Conservation (phyloP, 2,888 invertebrate genomes). For the Lepidonotus clava region DNA sequence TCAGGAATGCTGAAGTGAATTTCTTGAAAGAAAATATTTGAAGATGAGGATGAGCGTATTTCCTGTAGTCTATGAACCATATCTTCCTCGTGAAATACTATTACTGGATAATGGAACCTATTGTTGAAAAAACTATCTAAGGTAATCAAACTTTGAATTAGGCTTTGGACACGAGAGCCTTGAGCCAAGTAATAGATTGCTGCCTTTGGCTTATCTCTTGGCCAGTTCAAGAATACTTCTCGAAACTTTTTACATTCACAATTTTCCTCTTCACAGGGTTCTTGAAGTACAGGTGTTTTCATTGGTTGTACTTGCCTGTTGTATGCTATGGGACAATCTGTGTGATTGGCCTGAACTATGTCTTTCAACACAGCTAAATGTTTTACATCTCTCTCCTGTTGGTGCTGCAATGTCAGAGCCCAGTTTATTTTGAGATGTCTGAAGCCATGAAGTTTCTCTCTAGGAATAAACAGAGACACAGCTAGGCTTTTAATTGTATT, state of each 20-base stretch:
- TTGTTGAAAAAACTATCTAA: slow-evolving; percentile 62
- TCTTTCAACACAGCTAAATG: too few species aligned
- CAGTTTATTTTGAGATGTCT: too few species aligned
- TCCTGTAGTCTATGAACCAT: not conserved
- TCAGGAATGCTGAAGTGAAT: slow-evolving; percentile 58
- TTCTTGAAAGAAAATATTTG: slow-evolving; percentile 60
- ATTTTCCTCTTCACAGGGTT: too few species aligned
- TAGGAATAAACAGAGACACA: slow-evolving; percentile 61
- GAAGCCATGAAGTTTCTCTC: slow-evolving; percentile 56
- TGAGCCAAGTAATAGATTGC: slow-evolving; percentile 61
- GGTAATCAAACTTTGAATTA: slow-evolving; percentile 41
- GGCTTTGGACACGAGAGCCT: not conserved
- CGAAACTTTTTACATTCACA: too few species aligned
- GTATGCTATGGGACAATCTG: too few species aligned
- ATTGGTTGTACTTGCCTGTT: too few species aligned
- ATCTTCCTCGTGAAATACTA: slow-evolving; percentile 65
- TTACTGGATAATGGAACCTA: slow-evolving; percentile 62
- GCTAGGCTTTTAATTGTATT: slow-evolving; percentile 64
- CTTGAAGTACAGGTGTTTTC: too few species aligned
- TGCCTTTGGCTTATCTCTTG: slow-evolving; percentile 60
- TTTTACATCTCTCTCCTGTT: too few species aligned
- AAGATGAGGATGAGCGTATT: slow-evolving; percentile 10
- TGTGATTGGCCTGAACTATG: too few species aligned
- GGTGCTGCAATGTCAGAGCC: too few species aligned
- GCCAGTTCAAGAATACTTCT: too few species aligned